Base-by-base conservation (phyloP, 2,888 invertebrate genomes). In the Embidobia sp. region DNA sequence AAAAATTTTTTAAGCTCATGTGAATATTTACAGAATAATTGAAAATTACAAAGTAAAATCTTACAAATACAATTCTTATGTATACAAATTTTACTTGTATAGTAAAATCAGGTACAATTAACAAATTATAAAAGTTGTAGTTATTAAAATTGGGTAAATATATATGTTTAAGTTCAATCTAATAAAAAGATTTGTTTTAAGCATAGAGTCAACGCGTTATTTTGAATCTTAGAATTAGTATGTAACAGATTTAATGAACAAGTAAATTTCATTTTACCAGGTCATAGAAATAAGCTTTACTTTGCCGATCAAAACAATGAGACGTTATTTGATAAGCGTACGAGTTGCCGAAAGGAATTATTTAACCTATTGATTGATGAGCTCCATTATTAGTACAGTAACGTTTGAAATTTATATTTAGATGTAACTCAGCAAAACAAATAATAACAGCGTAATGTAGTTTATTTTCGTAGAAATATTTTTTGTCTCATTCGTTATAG, bases 231-330 rank as follows among this genome's bases (percentile, higher is more conserved):
- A 22, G 4, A 8, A 27, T 40, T 40, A 49, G 35, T 57, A 49
- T 46, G 53, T 57, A 57, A 35, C 55, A 63, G 48, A 72, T 55
- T 63, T 72, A 55, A 46, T 55, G 40, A 61, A 63, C 55, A 61
- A 46, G 55, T 61, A 72, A 40, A 55, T 67, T 51, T 33, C 64
- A n/a, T 53, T 70, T 78, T 78, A 75, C 78, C 74, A 79, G 76
- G 74, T 42, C 76, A 76, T 79, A 73, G 76, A 81, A 81, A 79
- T 79, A 79, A 77, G 79, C 73, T 78, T 74, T 61, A 55, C 53
- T 40, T 64, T 66, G 57, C 31, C 69, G 69, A 73, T 73, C 27
- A 6, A 48, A 37, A 37, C 16, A 31, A 40, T 37, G 67, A 27
- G 16, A 49, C 13, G 49, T 31, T 22, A 35, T 53, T 46, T 42